Base-by-base conservation (phyloP, 1,140 invertebrate genomes). In the Panonychus citri region DNA sequence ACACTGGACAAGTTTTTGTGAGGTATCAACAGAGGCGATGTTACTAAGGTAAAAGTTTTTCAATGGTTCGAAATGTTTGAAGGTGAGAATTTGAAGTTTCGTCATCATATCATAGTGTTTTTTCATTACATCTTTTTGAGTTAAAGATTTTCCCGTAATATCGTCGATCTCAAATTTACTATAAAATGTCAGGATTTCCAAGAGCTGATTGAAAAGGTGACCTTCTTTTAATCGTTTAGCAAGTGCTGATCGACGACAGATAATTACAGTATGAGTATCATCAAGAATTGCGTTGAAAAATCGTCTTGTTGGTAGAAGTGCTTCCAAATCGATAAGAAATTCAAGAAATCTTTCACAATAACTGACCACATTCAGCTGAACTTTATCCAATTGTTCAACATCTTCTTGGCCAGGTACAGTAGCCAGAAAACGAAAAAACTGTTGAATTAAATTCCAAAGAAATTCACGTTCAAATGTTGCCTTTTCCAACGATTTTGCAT, bases 111-210 rank as follows among this genome's bases (percentile, higher is more conserved):
- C 76, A 66, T 96, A 96, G 71, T 98, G 94, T 25, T 83, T 68
- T 63, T 88, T 77, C 26, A 84, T 88, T 77, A 97, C 90, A 65
- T 98, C 84, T 60, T 85, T 79, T 66, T 94, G 85, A 0, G 82
- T 90, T 25, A 98, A 73, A 0, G 90, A 84, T 68, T 95, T 87
- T 0, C 95, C 95, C 2, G 82, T 87, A 62, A 87, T 81, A 67
- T 98, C 91, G 69, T 87, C 93, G 57, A 99, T 97, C 72, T 99
- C 95, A 73, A 98, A 99, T 58, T 84, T 76, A 0, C 85, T 80
- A 70, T 98, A 99, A 65, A 96, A 95, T 67, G 90, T 90, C 13
- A 99, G 70, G 80, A 91, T 93, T 59, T 94, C 84, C 61, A 98
- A 68, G 3, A 99, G 72, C 81, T 96, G 73, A 26, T 75, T 74